A percentile compares a stretch with the other conserved stretches of the same genome.
phyloP scores from a whole-genome alignment of 1,140 invertebrate genomes.

The Mizuhopecten yessoensis region DNA sequence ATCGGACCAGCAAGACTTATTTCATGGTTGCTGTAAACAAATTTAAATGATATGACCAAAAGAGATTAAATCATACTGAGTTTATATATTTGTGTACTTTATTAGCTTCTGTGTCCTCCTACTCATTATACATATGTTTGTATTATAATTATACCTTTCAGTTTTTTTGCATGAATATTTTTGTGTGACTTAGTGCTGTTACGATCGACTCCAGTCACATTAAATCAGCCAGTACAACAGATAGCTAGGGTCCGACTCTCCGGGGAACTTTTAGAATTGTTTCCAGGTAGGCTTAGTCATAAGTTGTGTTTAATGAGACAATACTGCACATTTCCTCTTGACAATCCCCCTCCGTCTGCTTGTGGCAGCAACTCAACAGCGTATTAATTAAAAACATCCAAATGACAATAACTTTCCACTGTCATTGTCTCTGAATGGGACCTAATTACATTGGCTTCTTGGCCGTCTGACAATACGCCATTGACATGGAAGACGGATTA shows the following conservation, averaged over 20 bases:
- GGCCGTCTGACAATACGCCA: background rate
- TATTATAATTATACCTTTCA: too few species aligned
- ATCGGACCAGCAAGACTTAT: too few species aligned
- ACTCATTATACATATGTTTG: too few species aligned
- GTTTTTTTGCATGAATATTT: background rate
- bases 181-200: background rate
- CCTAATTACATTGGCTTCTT: background rate
- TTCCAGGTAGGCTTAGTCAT: background rate
- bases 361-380: background rate
- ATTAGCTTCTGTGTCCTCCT: too few species aligned
- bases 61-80: too few species aligned
- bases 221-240: background rate
- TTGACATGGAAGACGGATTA: background rate
- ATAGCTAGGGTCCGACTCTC: background rate
- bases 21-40: too few species aligned
- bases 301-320: slow-evolving; percentile 17
- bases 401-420: slow-evolving; percentile 14
- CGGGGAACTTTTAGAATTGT: background rate
- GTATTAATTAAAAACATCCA: background rate
- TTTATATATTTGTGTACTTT: too few species aligned
- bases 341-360: background rate
- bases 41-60: too few species aligned
- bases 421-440: background rate
- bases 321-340: background rate
- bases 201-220: background rate